These are phyloP conservation scores for Microctenopoma stevenorrisi DNA, from an alignment of 2,797 vertebrate genomes.

Conservation along the genomic window DNA sequence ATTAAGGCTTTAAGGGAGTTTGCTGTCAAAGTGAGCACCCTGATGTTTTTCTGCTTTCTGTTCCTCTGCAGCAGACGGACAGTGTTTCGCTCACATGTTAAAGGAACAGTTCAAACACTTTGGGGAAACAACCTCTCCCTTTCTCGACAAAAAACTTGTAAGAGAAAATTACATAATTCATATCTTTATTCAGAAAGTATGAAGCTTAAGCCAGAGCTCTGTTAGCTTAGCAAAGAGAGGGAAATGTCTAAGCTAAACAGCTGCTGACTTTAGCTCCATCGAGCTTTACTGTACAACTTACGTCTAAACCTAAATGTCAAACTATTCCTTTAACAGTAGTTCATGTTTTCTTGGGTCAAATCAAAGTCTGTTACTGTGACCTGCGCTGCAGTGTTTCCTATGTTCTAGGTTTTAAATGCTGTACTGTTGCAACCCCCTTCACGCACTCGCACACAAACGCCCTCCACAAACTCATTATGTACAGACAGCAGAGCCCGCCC, in stretches of 20 bases:
- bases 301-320: neutral
- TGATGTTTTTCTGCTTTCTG: slow-evolving; percentile 28
- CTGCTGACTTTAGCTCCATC: slow-evolving; percentile 4
- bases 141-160: neutral
- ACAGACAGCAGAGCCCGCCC: slow-evolving; percentile 1
- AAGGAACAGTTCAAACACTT: neutral
- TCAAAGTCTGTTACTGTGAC: too few relatives aligned
- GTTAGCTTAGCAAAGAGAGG: neutral
- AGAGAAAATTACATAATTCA: neutral
- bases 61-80: slow-evolving; percentile 38
- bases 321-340: slow-evolving; percentile 16
- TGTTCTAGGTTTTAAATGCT: slow-evolving; percentile 27
- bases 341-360: neutral
- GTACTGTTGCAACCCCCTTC: slow-evolving; percentile 19
- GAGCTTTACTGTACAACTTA: too few relatives aligned
- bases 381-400: slow-evolving; percentile 40
- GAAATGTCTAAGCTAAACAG: neutral
- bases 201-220: neutral
- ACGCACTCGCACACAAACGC: slow-evolving; percentile 9
- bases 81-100: slow-evolving; percentile 17
- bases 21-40: slow-evolving; percentile 19
- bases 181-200: neutral
- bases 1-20: slow-evolving; percentile 75
- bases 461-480: slow-evolving; percentile 14
- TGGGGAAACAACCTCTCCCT: neutral